Evolutionary conservation across 2,888 invertebrate species (phyloP).

Genomic region (Serrognathus titanus): DNA sequence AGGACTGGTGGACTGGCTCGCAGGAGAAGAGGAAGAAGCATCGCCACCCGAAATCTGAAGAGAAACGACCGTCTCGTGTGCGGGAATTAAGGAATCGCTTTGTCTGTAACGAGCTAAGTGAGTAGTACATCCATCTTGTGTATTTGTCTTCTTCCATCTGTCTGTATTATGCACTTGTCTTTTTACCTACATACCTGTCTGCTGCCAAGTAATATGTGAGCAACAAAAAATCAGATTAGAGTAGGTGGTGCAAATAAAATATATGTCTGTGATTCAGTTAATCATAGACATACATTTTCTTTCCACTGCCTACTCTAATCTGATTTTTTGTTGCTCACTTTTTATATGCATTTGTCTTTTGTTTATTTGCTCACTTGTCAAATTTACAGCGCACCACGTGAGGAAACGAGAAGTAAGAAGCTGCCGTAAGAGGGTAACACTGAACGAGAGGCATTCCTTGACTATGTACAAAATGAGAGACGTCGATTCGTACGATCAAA

Average conservation of each 20-base stretch:
- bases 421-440: constrained; percentile 31
- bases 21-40: constrained; percentile 31
- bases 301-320: no score
- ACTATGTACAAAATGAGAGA: constrained; percentile 43
- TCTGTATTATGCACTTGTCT: no score
- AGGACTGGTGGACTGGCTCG: constrained; percentile 38
- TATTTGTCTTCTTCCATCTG: no score
- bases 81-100: constrained; percentile 40
- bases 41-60: constrained; percentile 18
- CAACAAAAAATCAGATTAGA: no score
- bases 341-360: no score
- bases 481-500: constrained; percentile 34
- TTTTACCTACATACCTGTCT: no score
- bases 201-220: no score
- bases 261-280: no score
- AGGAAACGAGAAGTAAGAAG: constrained; percentile 25
- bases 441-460: constrained; percentile 35
- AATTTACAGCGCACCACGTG: constrained; percentile 30
- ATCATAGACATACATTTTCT: no score
- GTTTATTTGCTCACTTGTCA: no score
- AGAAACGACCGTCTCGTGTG: constrained; percentile 28
- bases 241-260: no score
- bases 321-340: no score
- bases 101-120: constrained; percentile 32
- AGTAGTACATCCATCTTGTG: neutral